Base-by-base conservation (phyloP, 2,113 vertebrate genomes). In the Dasyprocta punctata region DNA sequence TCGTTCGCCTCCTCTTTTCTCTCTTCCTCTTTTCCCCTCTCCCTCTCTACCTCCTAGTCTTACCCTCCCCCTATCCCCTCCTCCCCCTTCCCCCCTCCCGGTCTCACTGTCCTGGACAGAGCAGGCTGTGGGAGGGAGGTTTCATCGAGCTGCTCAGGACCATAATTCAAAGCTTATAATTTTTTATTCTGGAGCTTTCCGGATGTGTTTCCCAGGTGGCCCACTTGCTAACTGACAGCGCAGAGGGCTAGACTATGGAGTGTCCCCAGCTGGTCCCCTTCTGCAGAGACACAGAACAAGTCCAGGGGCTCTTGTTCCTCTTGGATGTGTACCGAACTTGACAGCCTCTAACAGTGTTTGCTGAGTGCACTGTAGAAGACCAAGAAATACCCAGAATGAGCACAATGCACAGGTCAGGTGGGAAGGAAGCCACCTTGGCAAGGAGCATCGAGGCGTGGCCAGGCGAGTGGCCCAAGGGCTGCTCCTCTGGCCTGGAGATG, bases 271-370 rank as follows among this genome's bases (percentile, higher is more conserved):
- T 60, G 52, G 17, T 41, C 36, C 26, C 54, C 47, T 24, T 56
- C 86, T 11, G 7, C 24, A 65, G 20, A 41, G 24, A 77, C 22
- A 22, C 24, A 58, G 67, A 49, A 12, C 11, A 26, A 58, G 56
- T 61, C 20, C 1, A 61, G 24, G 9, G 2, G 3, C 4, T 13
- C 1, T 22, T 19, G 36, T 33, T 19, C 28, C 17, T 28, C n/a
- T 41, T n/a, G 10, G 20, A 3, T 24, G 7, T 12, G 36, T 63
- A 24, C 30, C 38, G 3, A 12, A 33, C 56, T 73, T 30, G 16
- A 77, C 84, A 63, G 33, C 28, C 60, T 92, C 1, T 0, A 16
- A 47, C 44, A 20, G 22, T 44, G n/a, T 9, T 38, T 38, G 28
- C 12, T 41, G 33, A 17, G 17, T 30, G 9, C 38, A 10, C 5